phyloP scores from a whole-genome alignment of 2,797 vertebrate genomes.

The Serranus cabrilla region DNA sequence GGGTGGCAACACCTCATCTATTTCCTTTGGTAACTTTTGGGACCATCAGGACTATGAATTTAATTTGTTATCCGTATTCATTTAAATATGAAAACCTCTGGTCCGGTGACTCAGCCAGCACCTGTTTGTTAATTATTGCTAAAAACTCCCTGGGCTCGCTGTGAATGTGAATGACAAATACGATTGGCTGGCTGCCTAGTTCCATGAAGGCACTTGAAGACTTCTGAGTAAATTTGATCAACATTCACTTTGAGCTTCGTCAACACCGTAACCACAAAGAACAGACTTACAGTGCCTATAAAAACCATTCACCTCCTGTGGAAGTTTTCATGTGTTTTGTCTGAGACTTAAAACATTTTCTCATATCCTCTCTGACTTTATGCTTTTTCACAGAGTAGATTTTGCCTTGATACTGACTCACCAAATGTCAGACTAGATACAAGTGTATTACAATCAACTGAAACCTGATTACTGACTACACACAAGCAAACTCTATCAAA shows the following conservation, averaged over 20 bases:
- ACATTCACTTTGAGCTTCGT: neutral
- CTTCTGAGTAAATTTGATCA: neutral
- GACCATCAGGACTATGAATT: conserved; percentile 10
- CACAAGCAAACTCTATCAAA: too few relatives aligned
- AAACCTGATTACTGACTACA: too few relatives aligned
- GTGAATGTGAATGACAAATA: neutral
- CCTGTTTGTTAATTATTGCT: conserved; percentile 21
- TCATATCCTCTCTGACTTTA: neutral
- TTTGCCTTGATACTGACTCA: neutral
- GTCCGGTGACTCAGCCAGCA: conserved; percentile 36
- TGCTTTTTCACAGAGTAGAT: neutral
- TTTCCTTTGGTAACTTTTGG: conserved; percentile 14
- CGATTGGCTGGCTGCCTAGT: neutral
- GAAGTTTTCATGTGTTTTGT: neutral
- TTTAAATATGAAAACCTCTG: conserved; percentile 30
- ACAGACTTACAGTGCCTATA: neutral
- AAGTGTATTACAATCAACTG: neutral
- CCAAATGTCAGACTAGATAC: neutral
- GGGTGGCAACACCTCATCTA: conserved; percentile 15
- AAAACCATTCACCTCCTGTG: neutral
- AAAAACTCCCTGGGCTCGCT: neutral
- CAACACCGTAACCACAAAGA: neutral
- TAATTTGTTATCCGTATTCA: conserved; percentile 20
- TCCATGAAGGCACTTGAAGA: neutral
- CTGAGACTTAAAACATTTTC: neutral